phyloP scores from a whole-genome alignment of 1,140 invertebrate species.

The Nebria ingens region DNA sequence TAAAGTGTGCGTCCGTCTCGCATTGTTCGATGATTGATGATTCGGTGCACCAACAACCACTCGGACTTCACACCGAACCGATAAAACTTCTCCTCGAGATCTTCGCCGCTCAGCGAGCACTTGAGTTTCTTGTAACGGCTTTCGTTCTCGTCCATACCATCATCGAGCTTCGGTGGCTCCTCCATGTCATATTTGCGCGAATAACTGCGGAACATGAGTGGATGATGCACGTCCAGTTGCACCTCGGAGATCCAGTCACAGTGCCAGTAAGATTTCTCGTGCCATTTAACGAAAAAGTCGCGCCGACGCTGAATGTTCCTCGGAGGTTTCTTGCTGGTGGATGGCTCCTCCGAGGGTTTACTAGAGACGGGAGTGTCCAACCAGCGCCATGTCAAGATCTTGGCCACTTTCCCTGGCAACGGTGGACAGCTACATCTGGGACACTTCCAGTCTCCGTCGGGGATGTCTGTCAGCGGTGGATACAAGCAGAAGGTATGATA shows the following conservation, averaged over 20 bases:
- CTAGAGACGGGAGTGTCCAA: no score
- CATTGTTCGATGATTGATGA: conserved; percentile 80
- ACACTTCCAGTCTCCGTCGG: conserved; percentile 97
- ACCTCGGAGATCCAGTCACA: conserved; percentile 94
- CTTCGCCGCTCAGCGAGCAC: conserved; percentile 42
- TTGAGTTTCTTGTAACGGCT: conserved; percentile 57
- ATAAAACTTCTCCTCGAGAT: conserved; percentile 78
- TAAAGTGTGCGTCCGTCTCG: conserved; percentile 82
- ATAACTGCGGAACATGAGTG: conserved; percentile 88
- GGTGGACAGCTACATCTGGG: conserved; percentile 87
- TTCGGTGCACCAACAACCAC: conserved; percentile 90
- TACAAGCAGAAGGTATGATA: conserved; percentile 97
- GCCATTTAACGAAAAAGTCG: conserved; percentile 98
- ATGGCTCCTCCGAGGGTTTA: no score
- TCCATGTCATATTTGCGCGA: conserved; percentile 96
- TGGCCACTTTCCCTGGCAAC: conserved; percentile 76
- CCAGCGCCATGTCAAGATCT: conserved; percentile 96
- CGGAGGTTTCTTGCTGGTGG: no score
- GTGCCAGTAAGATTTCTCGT: conserved; percentile 95
- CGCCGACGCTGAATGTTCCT: no score
- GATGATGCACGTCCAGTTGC: conserved; percentile 92
- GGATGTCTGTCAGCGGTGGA: conserved; percentile 87
- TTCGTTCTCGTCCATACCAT: conserved; percentile 72
- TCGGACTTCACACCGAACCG: conserved; percentile 95
- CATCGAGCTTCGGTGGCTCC: conserved; percentile 93